A percentile compares a stretch with the other conserved stretches of the same genome.
Evolutionary conservation across 2,797 vertebrate genomes (phyloP).

Genomic region (Karalla daura): DNA sequence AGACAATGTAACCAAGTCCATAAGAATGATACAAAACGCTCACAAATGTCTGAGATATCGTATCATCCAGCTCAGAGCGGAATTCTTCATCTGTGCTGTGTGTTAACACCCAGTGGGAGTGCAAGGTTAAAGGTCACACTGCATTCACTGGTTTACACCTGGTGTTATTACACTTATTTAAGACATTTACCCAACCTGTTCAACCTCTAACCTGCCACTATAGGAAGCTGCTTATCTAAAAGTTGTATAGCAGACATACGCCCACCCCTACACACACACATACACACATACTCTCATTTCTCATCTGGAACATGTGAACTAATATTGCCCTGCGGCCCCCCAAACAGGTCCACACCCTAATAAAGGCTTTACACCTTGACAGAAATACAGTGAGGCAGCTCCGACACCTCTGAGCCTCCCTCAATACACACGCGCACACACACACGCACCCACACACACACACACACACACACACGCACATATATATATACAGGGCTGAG

Average conservation of each 20-base stretch:
- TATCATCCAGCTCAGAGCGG: conserved; percentile 11
- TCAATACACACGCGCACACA: conserved; percentile 38
- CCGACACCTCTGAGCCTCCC: conserved; percentile 81
- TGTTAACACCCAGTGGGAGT: conserved; percentile 53
- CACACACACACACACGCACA: conserved; percentile 42
- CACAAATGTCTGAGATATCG: conserved; percentile 15
- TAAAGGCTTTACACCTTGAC: conserved; percentile 83
- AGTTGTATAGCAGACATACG: conserved; percentile 44
- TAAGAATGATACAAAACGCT: too few species aligned
- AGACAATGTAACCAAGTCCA: too few species aligned
- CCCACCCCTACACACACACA: conserved; percentile 14
- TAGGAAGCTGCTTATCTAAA: conserved; percentile 66
- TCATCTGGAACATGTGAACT: conserved; percentile 73
- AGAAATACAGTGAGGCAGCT: conserved; percentile 78
- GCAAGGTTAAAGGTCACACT: conserved; percentile 58
- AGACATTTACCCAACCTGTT: conserved; percentile 65
- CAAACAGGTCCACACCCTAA: conserved; percentile 82
- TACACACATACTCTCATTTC: conserved; percentile 40
- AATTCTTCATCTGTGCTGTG: conserved; percentile 42
- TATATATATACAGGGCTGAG: conserved; percentile 49
- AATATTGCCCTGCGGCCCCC: conserved; percentile 84
- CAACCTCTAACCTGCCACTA: conserved; percentile 57
- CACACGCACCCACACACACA: conserved; percentile 45
- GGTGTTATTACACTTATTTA: conserved; percentile 73
- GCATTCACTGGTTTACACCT: conserved; percentile 65